Evolutionary conservation across 2,113 vertebrate species (phyloP).

Genomic region (Castor canadensis): DNA sequence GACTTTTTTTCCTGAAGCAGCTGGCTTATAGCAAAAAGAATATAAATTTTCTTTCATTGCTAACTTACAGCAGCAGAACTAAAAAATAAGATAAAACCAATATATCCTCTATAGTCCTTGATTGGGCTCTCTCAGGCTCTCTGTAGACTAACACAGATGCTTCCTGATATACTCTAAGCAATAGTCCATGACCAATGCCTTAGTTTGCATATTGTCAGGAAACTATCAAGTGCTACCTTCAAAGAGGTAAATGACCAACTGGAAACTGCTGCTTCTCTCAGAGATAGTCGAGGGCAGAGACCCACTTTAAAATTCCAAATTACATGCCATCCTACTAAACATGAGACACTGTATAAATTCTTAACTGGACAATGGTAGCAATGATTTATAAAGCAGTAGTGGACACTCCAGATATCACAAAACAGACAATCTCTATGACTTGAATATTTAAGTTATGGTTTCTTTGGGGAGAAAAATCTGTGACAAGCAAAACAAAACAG

Average conservation of each 20-base stretch:
- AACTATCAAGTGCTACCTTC: constrained; percentile 13
- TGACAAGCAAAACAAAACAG: background rate
- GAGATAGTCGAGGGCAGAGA: background rate
- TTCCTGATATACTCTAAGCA: background rate
- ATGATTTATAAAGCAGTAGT: background rate
- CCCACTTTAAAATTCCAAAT: constrained; percentile 6
- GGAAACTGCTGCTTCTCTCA: background rate
- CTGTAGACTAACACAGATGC: constrained; percentile 5
- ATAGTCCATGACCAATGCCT: background rate
- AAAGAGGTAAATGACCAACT: background rate
- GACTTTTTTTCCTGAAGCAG: background rate
- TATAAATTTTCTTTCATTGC: background rate
- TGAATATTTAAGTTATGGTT: background rate
- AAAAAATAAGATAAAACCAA: background rate
- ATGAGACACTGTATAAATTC: background rate
- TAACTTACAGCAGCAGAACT: background rate
- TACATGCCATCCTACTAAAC: background rate
- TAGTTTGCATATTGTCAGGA: background rate
- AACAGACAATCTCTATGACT: background rate
- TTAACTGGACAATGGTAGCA: background rate
- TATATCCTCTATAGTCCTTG: background rate
- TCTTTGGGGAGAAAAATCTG: background rate
- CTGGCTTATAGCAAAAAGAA: background rate
- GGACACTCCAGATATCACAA: background rate
- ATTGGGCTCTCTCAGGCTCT: background rate